Percentiles rank a stretch among this genome's conserved stretches.
These are phyloP conservation scores for Turritopsis dohrnii DNA, from an alignment of 30 jellyfish, hydroid and myxozoan genomes.

Conservation along the genomic window DNA sequence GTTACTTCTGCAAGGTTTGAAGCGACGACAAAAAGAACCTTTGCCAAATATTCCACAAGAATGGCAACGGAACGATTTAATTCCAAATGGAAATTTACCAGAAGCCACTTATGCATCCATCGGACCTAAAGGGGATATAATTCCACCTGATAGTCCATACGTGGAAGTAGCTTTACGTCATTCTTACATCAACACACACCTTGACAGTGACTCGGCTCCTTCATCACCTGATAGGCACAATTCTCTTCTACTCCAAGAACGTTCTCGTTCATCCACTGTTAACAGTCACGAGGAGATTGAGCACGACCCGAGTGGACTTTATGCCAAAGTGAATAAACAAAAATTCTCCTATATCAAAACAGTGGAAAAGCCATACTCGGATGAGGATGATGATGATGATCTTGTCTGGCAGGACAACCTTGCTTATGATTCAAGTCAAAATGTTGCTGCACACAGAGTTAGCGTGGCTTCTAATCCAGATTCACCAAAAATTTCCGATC, in stretches of 20 bases:
- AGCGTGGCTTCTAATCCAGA: slow-evolving; percentile 9
- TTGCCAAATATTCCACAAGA: slow-evolving; percentile 76
- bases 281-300: slow-evolving; percentile 71
- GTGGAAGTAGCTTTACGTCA: slow-evolving; percentile 39
- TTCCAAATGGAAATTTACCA: slow-evolving; percentile 37
- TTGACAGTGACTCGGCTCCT: slow-evolving; percentile 69
- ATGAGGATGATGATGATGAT: slow-evolving; percentile 81
- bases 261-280: slow-evolving; percentile 72
- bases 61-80: slow-evolving; percentile 10
- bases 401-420: slow-evolving; percentile 75
- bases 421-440: slow-evolving; percentile 40
- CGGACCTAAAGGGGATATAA: slow-evolving; percentile 21
- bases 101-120: slow-evolving; percentile 54
- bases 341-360: slow-evolving; percentile 1
- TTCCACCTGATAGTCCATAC: slow-evolving; percentile 51
- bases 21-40: slow-evolving; percentile 60
- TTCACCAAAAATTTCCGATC: slow-evolving; percentile 37
- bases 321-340: slow-evolving; percentile 61
- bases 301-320: slow-evolving; percentile 75
- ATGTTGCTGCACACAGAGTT: slow-evolving; percentile 21
- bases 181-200: slow-evolving; percentile 7
- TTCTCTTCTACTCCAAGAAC: slow-evolving; percentile 10
- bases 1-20: slow-evolving; percentile 57
- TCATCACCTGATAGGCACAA: slow-evolving; percentile 59
- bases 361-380: slow-evolving; percentile 36